Conservation (phyloP, 2,888 invertebrate species). For the Machimus atricapillus region DNA sequence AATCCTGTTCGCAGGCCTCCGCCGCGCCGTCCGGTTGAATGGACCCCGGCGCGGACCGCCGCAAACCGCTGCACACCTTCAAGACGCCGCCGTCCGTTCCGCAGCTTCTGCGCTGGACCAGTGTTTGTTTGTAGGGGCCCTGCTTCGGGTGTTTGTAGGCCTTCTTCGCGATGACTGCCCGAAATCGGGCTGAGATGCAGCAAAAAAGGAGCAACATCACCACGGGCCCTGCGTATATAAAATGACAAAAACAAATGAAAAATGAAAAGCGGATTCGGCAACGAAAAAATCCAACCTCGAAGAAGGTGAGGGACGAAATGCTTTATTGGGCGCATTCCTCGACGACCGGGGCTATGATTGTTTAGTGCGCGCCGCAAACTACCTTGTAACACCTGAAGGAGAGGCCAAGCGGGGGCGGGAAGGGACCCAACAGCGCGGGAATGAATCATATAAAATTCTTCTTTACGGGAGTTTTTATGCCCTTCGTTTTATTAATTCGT, state of each 20-base stretch:
- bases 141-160: not conserved
- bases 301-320: slow-evolving; percentile 32
- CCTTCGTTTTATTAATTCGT: slow-evolving; percentile 8
- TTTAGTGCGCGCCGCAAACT: slow-evolving; percentile 31
- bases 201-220: slow-evolving; percentile 6
- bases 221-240: not conserved
- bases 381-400: slow-evolving; percentile 24
- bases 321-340: slow-evolving; percentile 33
- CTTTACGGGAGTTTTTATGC: slow-evolving; percentile 7
- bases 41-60: not conserved
- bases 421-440: not conserved
- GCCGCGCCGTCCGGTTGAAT: slow-evolving; percentile 4
- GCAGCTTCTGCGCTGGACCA: slow-evolving; percentile 2
- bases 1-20: slow-evolving; percentile 25
- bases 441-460: slow-evolving; percentile 39
- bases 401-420: not conserved
- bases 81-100: not conserved
- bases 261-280: slow-evolving; percentile 13
- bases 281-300: not conserved
- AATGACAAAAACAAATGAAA: slow-evolving; percentile 33
- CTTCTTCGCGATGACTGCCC: slow-evolving; percentile 4
- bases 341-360: not conserved
- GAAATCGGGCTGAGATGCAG: not conserved
- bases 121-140: not conserved
- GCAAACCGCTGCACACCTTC: not conserved